A percentile compares a stretch with the other conserved stretches of the same genome.
phyloP scores from a whole-genome alignment of 2,797 vertebrate genomes.

The Brachymystax lenok region DNA sequence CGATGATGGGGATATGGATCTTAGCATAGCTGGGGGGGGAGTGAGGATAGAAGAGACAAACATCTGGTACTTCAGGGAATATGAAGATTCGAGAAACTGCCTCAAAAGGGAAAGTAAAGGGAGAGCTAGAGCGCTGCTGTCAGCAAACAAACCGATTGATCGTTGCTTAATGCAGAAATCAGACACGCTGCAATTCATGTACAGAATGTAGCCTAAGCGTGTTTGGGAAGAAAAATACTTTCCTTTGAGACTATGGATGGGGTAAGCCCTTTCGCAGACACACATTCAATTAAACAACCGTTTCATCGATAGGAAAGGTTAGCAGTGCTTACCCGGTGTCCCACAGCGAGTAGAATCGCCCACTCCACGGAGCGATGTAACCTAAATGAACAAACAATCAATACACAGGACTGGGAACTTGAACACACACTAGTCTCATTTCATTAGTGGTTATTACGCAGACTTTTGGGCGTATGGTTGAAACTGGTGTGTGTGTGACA shows the following conservation, averaged over 20 bases:
- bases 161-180: not conserved
- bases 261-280: not conserved
- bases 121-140: slow-evolving; percentile 43
- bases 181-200: not conserved
- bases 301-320: slow-evolving; percentile 46
- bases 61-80: slow-evolving; percentile 48
- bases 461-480: not conserved
- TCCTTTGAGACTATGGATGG: not conserved
- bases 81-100: slow-evolving; percentile 41
- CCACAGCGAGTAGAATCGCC: slow-evolving; percentile 98
- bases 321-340: slow-evolving; percentile 92
- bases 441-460: too few species aligned
- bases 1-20: slow-evolving; percentile 99
- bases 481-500: not conserved
- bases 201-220: not conserved
- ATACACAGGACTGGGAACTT: slow-evolving; percentile 10
- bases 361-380: slow-evolving; percentile 98
- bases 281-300: slow-evolving; percentile 42
- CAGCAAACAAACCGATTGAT: slow-evolving; percentile 47
- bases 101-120: slow-evolving; percentile 19
- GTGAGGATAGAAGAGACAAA: not conserved
- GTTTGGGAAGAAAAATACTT: not conserved
- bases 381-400: slow-evolving; percentile 73
- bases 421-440: not conserved
- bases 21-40: slow-evolving; percentile 88